Conservation (phyloP, 2,797 vertebrate genomes). For the Lophura swinhoii region DNA sequence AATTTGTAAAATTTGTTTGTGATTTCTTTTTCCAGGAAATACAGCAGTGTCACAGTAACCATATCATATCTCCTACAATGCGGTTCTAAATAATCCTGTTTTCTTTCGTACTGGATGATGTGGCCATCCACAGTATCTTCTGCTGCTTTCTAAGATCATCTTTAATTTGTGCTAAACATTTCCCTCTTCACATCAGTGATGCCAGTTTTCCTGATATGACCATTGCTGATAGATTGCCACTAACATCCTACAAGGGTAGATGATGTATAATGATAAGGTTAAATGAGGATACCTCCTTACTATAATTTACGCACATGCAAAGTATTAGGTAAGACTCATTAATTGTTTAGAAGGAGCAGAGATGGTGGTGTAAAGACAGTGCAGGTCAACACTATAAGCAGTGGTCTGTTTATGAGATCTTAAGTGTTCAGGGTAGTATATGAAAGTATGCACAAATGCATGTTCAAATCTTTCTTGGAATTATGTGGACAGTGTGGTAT, state of each 20-base stretch:
- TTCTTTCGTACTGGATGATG: neutral
- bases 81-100: neutral
- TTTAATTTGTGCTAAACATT: neutral
- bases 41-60: neutral
- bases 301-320: neutral
- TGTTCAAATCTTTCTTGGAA: neutral
- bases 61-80: fast-evolving
- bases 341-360: neutral
- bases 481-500: neutral
- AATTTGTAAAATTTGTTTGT: neutral
- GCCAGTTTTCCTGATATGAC: neutral
- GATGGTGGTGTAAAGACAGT: neutral
- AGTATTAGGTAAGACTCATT: neutral
- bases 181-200: neutral
- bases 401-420: neutral
- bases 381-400: neutral
- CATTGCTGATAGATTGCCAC: neutral
- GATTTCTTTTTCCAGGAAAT: fast-evolving
- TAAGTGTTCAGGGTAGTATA: neutral
- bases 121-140: neutral
- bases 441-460: neutral
- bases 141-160: neutral
- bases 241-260: neutral
- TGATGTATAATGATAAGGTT: neutral
- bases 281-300: neutral